Percentiles rank a stretch among this genome's conserved stretches.
Evolutionary conservation across 2,797 vertebrate species (phyloP).

Genomic region (Perodicticus potto): DNA sequence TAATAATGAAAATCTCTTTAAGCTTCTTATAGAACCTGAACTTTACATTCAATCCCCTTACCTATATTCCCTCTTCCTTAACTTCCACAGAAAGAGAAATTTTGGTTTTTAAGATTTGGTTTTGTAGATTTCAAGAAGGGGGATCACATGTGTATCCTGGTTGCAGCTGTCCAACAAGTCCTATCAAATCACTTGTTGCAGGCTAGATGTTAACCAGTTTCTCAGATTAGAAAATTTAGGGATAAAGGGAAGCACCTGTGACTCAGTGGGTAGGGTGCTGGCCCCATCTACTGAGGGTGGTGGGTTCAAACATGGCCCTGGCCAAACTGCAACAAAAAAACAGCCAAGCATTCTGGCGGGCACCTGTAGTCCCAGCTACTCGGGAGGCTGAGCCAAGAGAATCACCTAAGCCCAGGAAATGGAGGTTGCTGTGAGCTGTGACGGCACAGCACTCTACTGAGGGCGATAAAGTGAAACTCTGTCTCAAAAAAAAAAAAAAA

Average conservation of each 20-base stretch:
- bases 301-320: no score
- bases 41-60: neutral
- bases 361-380: no score
- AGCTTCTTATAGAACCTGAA: neutral
- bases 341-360: no score
- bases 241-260: neutral
- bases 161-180: neutral
- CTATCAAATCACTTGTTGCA: conserved; percentile 24
- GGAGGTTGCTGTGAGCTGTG: no score
- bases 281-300: no score
- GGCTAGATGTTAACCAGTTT: neutral
- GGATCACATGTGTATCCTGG: neutral
- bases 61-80: neutral
- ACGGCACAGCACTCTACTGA: no score
- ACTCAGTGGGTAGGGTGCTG: no score
- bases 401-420: no score
- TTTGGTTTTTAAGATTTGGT: neutral
- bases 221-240: conserved; percentile 23
- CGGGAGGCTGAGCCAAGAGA: no score
- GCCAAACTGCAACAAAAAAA: no score
- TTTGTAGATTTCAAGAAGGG: conserved; percentile 15
- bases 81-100: conserved; percentile 49
- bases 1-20: conserved; percentile 8
- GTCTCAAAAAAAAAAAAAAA: no score
- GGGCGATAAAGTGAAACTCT: no score